A percentile compares a stretch with the other conserved stretches of the same genome.
These are phyloP conservation scores for Camelus dromedarius DNA, from an alignment of 2,113 vertebrate species.

Conservation along the genomic window DNA sequence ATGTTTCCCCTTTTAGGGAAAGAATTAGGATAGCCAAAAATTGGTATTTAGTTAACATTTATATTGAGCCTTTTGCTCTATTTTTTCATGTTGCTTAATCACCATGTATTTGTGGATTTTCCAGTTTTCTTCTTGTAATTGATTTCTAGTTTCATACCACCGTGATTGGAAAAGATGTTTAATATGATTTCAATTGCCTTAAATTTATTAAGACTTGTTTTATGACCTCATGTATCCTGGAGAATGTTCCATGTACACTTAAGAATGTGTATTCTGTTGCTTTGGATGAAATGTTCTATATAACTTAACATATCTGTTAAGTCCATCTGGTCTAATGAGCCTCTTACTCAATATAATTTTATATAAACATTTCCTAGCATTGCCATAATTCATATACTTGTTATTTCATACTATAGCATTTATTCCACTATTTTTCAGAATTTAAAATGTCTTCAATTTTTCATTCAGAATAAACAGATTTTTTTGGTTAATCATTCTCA, in stretches of 20 bases:
- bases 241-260: neutral
- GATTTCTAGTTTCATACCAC: neutral
- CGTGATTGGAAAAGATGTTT: neutral
- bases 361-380: neutral
- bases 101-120: neutral
- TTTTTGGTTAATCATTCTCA: neutral
- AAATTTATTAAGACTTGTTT: conserved; percentile 19
- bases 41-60: neutral
- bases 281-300: neutral
- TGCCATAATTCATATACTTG: neutral
- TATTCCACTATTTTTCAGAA: neutral
- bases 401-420: neutral
- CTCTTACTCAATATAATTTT: neutral
- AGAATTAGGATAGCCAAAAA: neutral
- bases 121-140: neutral
- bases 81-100: neutral
- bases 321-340: neutral
- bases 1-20: neutral
- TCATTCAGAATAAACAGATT: neutral
- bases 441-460: neutral
- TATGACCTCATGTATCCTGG: neutral
- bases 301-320: neutral
- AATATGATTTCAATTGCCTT: neutral
- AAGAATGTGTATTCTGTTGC: neutral
- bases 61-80: neutral